Conservation (phyloP, 2,888 invertebrate genomes). For the Cyclophora punctaria region DNA sequence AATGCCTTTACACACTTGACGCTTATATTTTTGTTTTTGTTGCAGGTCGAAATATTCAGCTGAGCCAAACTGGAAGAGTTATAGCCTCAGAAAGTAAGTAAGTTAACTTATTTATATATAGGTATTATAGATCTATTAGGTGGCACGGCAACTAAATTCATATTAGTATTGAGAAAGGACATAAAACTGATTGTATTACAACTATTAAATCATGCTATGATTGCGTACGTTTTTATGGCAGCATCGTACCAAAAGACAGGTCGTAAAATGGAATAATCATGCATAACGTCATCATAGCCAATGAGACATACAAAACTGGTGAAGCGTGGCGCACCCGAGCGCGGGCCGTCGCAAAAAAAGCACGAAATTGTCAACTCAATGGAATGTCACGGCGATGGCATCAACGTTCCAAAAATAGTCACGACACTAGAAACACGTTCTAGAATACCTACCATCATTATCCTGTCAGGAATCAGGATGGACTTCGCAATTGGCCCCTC, state of each 20-base stretch:
- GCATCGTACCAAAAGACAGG: conserved; percentile 8
- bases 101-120: conserved; percentile 2
- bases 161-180: neutral
- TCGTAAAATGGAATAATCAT: conserved; percentile 15
- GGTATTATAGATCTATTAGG: too few relatives aligned
- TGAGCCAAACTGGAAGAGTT: conserved; percentile 30
- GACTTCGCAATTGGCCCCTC: conserved; percentile 37
- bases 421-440: conserved; percentile 37
- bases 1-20: neutral
- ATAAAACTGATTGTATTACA: neutral
- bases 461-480: conserved; percentile 50
- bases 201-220: neutral
- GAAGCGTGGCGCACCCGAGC: conserved; percentile 24
- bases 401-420: conserved; percentile 61
- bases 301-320: conserved; percentile 13
- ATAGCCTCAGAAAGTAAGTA: conserved; percentile 31
- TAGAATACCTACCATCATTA: conserved; percentile 44
- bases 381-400: conserved; percentile 53
- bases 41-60: conserved; percentile 28
- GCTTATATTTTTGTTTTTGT: conserved; percentile 20
- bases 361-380: conserved; percentile 44
- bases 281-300: conserved; percentile 13
- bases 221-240: conserved; percentile 2
- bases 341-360: conserved; percentile 20
- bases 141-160: too few relatives aligned